Conservation (phyloP, 2,888 invertebrate genomes). For the Cosmopolites sordidus region DNA sequence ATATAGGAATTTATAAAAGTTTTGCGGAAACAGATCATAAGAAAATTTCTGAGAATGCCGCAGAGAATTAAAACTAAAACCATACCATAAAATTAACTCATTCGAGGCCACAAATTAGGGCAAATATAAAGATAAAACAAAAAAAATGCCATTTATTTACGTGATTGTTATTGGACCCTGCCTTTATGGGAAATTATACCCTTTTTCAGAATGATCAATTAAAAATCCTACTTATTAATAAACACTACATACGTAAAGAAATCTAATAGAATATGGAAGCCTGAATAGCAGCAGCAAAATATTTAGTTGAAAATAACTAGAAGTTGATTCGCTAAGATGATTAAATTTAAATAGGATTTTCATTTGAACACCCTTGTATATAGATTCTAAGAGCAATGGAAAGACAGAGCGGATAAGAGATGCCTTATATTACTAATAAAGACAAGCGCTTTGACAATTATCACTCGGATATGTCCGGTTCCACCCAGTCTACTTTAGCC, state of each 20-base stretch:
- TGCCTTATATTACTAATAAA: constrained; percentile 30
- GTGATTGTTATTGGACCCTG: constrained; percentile 46
- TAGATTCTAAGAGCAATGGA: constrained; percentile 38
- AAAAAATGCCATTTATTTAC: constrained; percentile 12
- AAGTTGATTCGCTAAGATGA: too few species aligned
- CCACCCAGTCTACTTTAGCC: constrained; percentile 83
- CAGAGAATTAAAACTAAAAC: too few species aligned
- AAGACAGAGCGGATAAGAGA: constrained; percentile 46
- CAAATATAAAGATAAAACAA: constrained; percentile 6
- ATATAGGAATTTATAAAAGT: too few species aligned
- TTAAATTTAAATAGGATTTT: neutral
- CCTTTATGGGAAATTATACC: constrained; percentile 35
- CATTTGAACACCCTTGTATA: constrained; percentile 11
- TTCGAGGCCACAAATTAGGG: too few species aligned
- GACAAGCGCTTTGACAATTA: constrained; percentile 28
- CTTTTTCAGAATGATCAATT: constrained; percentile 23
- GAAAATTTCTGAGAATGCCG: too few species aligned
- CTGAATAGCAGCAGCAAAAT: too few species aligned
- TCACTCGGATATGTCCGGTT: constrained; percentile 56
- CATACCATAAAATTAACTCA: too few species aligned
- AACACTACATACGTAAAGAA: neutral
- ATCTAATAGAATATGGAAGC: constrained; percentile 1
- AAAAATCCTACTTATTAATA: constrained; percentile 12
- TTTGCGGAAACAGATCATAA: too few species aligned
- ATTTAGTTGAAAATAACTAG: too few species aligned